These are phyloP conservation scores for Ramphastos sulfuratus DNA, from an alignment of 2,113 vertebrate genomes.

Conservation along the genomic window DNA sequence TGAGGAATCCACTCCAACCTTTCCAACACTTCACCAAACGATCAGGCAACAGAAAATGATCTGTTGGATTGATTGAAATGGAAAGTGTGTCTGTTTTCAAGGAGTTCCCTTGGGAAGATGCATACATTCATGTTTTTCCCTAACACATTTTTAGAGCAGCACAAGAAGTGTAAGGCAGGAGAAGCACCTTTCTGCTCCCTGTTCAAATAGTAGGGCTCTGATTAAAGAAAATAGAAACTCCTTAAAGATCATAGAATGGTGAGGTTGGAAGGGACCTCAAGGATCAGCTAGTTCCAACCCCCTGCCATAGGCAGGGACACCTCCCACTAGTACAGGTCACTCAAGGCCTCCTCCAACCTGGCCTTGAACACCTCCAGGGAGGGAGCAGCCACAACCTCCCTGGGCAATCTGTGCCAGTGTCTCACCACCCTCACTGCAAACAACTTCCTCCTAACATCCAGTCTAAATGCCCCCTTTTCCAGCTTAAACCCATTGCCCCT, in stretches of 20 bases:
- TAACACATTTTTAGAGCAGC: background rate
- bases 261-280: too few species aligned
- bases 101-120: background rate
- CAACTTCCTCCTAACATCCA: too few species aligned
- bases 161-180: background rate
- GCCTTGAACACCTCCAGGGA: too few species aligned
- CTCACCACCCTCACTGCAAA: too few species aligned
- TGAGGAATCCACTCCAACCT: background rate
- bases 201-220: background rate
- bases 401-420: too few species aligned
- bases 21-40: conserved; percentile 24
- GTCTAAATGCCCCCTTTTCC: too few species aligned
- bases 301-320: too few species aligned
- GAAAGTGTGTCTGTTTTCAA: background rate
- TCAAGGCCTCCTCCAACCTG: too few species aligned
- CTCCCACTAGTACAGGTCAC: too few species aligned
- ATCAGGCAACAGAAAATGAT: background rate
- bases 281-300: too few species aligned
- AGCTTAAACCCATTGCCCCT: too few species aligned
- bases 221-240: background rate
- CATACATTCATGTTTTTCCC: background rate
- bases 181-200: background rate
- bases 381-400: too few species aligned
- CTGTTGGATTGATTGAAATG: background rate
- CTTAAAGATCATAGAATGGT: background rate